Base-by-base conservation (phyloP, 2,113 vertebrate genomes). In the Dolichotis patagonum region DNA sequence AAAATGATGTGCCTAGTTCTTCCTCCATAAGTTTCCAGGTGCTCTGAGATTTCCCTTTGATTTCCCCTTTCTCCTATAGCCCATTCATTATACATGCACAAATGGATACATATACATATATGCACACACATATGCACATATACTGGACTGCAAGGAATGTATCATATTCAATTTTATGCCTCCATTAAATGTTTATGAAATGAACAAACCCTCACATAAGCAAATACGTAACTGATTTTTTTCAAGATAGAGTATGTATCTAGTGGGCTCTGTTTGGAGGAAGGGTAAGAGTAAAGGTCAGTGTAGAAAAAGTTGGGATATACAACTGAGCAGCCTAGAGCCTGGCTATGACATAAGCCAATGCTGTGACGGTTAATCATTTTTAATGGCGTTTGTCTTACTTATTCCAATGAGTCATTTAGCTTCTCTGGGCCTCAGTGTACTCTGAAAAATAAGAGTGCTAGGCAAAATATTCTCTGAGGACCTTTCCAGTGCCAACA, bases 1-100 rank as follows among this genome's bases (percentile, higher is more conserved):
- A 67, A 80, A 91, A 85, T 65, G 54, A 9, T 91, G 78, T 63
- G 32, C 24, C 11, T 65, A 46, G 11, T 35, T 32, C 35, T 96
- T 89, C 41, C 38, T 58, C 69, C 28, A 52, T 71, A 67, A 78
- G 38, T 49, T 92, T 96, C 30, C 35, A 78, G 75, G 95, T 91
- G 62, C 87, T 62, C 14, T n/a, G 67, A 62, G 13, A 19, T 73
- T 82, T 90, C 85, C 0, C 87, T 38, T 85, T 88, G 52, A 82
- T 60, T 81, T 17, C 12, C 22, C 1, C 32, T 85, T n/a, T 67
- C 35, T 65, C 90, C 12, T 3, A 32, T 28, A 54, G 54, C 62
- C 46, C 22, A 20, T 2, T 46, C n/a, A 9, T 43, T 3, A 19
- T 8, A 26, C 8, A 46, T 20, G 5, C 38, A 84, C 17, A n/a